Base-by-base conservation (phyloP, 64 coral and sea anemone species). In the Montipora foliosa region DNA sequence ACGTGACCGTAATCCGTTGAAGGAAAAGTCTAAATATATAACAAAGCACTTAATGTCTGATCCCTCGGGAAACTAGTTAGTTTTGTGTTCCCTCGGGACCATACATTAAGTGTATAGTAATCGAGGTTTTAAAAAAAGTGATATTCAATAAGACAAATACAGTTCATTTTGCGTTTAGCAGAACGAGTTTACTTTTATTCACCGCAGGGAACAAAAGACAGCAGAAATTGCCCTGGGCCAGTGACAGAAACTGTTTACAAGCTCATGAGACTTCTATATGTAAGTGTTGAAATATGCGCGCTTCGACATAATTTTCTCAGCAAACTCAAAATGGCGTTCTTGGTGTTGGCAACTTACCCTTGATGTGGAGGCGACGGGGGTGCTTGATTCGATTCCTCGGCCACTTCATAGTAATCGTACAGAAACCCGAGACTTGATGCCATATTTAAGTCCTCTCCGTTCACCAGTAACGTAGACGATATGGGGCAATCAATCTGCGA, bases 401-500 rank as follows among this genome's bases (percentile, higher is more conserved):
- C 87, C 11, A 97, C 96, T 60, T 93, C 96, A 61, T 97, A 97
- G 69, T 97, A 97, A 89, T 97, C 96, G 25, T 97, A 97, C 50
- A 97, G 78, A 53, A 97, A 97, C 7, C 96, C 96, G 73, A 97
- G 82, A 49, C 89, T 92, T 48, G 89, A 91, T 44, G 96, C 90
- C 96, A 97, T 97, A 68, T 92, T 97, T 2, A 85, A 78, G 75
- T 97, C 96, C 91, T 97, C 96, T 24, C 96, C 96, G 45, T 97
- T 97, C 57, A 97, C 93, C 29, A 94, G 92, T 47, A 95, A 52
- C 17, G 96, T 80, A 6, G 89, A 75, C n/a, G 96, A 67, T 21
- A 97, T 73, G 55, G 89, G 83, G 59, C 93, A 80, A 91, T 94
- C 93, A 4, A 93, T 88, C 68, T 94, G 93, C 48, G 96, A 90